Conservation (phyloP, 2,797 vertebrate genomes). For the Podarcis siculus region DNA sequence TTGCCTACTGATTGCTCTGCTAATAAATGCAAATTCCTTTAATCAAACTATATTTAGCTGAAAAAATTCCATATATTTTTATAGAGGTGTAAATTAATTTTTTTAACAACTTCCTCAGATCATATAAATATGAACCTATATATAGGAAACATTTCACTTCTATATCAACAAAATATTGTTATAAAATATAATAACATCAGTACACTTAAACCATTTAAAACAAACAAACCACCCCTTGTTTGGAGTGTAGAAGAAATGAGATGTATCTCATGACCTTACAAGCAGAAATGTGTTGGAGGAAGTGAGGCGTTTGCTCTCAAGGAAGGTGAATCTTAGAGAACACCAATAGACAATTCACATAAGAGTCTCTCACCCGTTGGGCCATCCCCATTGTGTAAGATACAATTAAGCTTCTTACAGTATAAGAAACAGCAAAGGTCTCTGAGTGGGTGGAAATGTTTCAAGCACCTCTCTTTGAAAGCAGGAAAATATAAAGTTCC, state of each 20-base stretch:
- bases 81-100: slow-evolving; percentile 20
- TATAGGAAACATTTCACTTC: not conserved
- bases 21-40: slow-evolving; percentile 43
- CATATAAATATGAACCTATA: not conserved
- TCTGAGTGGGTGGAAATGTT: too few species aligned
- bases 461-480: too few species aligned
- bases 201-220: not conserved
- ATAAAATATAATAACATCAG: not conserved
- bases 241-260: not conserved
- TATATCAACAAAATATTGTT: not conserved
- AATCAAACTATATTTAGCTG: slow-evolving; percentile 10
- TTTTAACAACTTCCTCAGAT: not conserved
- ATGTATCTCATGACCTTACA: not conserved
- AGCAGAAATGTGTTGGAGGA: not conserved
- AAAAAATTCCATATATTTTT: not conserved
- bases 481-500: too few species aligned
- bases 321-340: not conserved
- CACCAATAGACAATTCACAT: too few species aligned
- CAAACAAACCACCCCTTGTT: not conserved
- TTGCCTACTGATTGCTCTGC: slow-evolving; percentile 30
- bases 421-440: too few species aligned
- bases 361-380: too few species aligned
- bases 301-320: not conserved
- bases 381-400: too few species aligned
- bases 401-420: too few species aligned